These are phyloP conservation scores for Labeo rohita DNA, from an alignment of 2,113 vertebrate genomes.

Conservation along the genomic window DNA sequence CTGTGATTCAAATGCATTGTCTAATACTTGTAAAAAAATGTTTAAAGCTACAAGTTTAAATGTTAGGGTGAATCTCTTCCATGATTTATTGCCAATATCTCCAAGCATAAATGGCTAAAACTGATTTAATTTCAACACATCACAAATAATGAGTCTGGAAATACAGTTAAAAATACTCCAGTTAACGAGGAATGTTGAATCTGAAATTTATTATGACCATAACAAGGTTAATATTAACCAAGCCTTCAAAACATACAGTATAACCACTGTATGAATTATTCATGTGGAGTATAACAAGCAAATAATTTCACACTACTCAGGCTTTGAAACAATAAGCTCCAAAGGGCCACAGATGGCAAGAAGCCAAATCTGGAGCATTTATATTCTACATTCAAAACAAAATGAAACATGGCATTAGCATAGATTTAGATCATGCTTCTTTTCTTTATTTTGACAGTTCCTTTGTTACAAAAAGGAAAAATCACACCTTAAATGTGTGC, in stretches of 20 bases:
- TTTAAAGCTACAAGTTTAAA: background rate
- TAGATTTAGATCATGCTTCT: background rate
- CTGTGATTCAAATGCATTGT: background rate
- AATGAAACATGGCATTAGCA: slow-evolving; percentile 5
- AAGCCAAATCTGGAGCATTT: background rate
- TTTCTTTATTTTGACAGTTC: background rate
- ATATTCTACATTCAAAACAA: background rate
- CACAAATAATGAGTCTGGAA: background rate
- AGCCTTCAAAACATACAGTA: background rate
- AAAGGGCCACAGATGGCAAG: background rate
- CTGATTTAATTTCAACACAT: background rate
- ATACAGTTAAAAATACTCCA: background rate
- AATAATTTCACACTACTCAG: slow-evolving; percentile 11
- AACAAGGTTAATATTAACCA: background rate
- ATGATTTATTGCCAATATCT: background rate
- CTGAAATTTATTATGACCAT: background rate
- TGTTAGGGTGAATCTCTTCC: background rate
- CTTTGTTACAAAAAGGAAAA: background rate
- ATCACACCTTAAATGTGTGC: background rate
- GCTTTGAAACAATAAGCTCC: background rate
- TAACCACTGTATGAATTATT: slow-evolving; percentile 4
- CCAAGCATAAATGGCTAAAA: background rate
- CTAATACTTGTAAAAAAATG: background rate
- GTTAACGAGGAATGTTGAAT: background rate
- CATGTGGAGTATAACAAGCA: background rate